Percentiles rank a stretch among this genome's conserved stretches.
Evolutionary conservation across 1,140 invertebrate genomes (phyloP).

Genomic region (Anadara kagoshimensis): DNA sequence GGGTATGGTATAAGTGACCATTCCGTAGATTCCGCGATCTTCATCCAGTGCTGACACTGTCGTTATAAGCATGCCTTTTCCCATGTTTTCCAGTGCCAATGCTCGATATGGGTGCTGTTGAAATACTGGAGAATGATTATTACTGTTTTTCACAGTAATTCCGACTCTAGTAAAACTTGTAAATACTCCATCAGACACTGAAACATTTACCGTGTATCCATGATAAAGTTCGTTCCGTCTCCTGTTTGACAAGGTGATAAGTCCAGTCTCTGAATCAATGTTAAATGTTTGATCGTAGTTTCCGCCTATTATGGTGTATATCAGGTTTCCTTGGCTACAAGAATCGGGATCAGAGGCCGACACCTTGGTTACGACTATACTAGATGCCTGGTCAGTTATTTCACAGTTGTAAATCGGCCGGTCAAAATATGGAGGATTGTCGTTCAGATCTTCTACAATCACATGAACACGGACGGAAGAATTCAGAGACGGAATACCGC

Average conservation of each 20-base stretch:
- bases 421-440: constrained; percentile 80
- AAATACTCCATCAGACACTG: constrained; percentile 72
- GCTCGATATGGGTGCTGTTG: constrained; percentile 83
- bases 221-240: constrained; percentile 80
- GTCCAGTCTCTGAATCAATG: constrained; percentile 82
- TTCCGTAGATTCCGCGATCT: constrained; percentile 86
- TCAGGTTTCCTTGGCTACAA: constrained; percentile 83
- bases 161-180: constrained; percentile 74
- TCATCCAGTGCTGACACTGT: constrained; percentile 83
- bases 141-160: constrained; percentile 85
- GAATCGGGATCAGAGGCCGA: constrained; percentile 90
- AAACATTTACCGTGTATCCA: constrained; percentile 67
- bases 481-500: constrained; percentile 84
- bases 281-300: constrained; percentile 89
- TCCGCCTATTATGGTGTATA: constrained; percentile 88
- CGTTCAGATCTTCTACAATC: constrained; percentile 72
- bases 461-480: constrained; percentile 85
- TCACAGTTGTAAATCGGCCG: constrained; percentile 86
- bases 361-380: constrained; percentile 91
- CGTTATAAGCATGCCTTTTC: constrained; percentile 70
- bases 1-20: constrained; percentile 86
- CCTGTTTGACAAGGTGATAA: constrained; percentile 81
- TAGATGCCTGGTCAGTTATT: constrained; percentile 87
- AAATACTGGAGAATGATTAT: constrained; percentile 87
- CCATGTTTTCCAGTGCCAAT: constrained; percentile 73